phyloP scores from a whole-genome alignment of 1,140 invertebrate species.

The Phocides pigmalion region DNA sequence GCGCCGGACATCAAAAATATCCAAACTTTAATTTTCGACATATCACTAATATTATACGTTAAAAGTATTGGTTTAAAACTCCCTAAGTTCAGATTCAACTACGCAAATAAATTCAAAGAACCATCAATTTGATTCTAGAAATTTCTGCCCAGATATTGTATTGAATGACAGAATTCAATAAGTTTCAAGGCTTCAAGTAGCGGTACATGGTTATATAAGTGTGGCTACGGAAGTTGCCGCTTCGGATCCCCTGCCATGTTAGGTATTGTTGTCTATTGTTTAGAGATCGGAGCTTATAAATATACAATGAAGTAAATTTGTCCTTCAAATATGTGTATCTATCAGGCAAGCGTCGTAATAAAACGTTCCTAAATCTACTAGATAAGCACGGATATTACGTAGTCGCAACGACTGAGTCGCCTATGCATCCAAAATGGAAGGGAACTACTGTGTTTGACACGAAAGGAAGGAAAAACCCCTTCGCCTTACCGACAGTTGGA shows the following conservation, averaged over 20 bases:
- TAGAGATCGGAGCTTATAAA: constrained; percentile 39
- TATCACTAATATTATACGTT: too few relatives aligned
- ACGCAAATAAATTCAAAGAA: not conserved
- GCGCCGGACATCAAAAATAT: too few relatives aligned
- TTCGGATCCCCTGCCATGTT: constrained; percentile 33
- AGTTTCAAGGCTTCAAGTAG: constrained; percentile 17
- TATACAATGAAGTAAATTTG: constrained; percentile 35
- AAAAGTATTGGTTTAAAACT: too few relatives aligned
- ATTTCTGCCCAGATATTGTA: not conserved
- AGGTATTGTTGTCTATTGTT: constrained; percentile 37
- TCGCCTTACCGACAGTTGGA: too few relatives aligned
- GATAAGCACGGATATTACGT: not conserved
- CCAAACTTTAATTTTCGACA: too few relatives aligned
- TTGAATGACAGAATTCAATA: constrained; percentile 10
- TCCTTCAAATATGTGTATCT: constrained; percentile 5
- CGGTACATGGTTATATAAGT: constrained; percentile 24
- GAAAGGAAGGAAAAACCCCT: too few relatives aligned
- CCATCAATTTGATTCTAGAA: constrained; percentile 7
- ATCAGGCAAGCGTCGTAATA: not conserved
- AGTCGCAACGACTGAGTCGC: not conserved
- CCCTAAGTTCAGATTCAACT: not conserved
- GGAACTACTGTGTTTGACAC: too few relatives aligned
- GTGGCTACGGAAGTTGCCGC: constrained; percentile 36
- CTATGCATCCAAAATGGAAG: too few relatives aligned
- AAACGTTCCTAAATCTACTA: not conserved